Evolutionary conservation across 2,888 invertebrate genomes (phyloP), one percentile per base, ranked within the genome.

Genomic region (Drosophila percnosoma): DNA sequence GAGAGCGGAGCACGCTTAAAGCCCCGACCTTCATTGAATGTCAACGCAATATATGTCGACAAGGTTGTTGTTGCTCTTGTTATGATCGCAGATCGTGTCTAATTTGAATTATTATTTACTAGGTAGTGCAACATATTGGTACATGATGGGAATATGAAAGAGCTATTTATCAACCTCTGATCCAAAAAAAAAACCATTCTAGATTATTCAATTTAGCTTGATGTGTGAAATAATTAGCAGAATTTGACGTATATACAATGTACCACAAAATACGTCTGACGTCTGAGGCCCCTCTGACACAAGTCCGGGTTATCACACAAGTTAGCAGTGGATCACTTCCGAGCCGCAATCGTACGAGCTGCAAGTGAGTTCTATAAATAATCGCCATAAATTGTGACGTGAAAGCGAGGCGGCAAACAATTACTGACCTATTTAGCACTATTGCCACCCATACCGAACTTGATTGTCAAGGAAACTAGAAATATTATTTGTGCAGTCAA

Each of bases 11-110:
- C 51, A 27, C 45, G 27, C 52, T 34, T 51, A 18, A 27, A 75
- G 62, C 59, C 57, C 48, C 74, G 69, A 86, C 86, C 89, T 86
- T 89, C 76, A 58, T 21, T 73, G 85, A 89, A 86, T 65, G 89
- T 89, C 86, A 89, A 78, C 73, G 65, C 68, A 75, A 83, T 71
- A 65, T 33, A 54, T 55, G 48, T 48, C 36, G 53, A 29, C 40
- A 45, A 48, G 15, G 24, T 40, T 40, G 21, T 15, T 21, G n/a
- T 6, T 29, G 18, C 24, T 66, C 34, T 60, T 72, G 59, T 59
- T 68, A 42, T 42, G 65, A 52, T 61, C 67, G 52, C 73, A 72
- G 68, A 78, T 78, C 65, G 68, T 65, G 66, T 57, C 69, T 80
- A 66, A 77, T 84, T 87, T 80, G 69, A 78, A 80, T 73, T 45